Percentiles rank a stretch among this genome's conserved stretches.
Conservation (phyloP, 2,888 invertebrate genomes). For the Terebella lapidaria region DNA sequence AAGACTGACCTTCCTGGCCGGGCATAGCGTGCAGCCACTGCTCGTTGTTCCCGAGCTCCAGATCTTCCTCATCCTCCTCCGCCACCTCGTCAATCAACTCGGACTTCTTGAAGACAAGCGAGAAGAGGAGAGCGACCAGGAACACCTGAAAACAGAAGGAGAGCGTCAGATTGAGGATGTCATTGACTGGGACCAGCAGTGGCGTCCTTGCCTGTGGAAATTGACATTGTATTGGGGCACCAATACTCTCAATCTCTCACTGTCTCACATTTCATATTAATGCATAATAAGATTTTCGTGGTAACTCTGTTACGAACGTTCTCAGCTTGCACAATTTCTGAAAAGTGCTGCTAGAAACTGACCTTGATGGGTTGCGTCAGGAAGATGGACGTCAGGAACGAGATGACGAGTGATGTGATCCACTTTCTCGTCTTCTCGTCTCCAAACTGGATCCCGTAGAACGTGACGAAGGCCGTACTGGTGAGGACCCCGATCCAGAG, state of each 20-base stretch:
- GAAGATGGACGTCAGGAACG: slow-evolving; percentile 55
- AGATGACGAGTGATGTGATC: slow-evolving; percentile 55
- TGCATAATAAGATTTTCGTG: no score
- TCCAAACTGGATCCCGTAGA: slow-evolving; percentile 55
- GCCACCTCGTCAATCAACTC: slow-evolving; percentile 42
- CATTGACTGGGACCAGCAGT: no score
- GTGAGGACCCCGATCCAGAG: slow-evolving; percentile 46
- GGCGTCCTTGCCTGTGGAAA: no score
- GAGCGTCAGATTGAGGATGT: neutral
- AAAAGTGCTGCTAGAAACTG: no score
- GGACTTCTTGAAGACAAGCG: slow-evolving; percentile 45
- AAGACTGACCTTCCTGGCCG: no score
- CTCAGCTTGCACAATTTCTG: no score
- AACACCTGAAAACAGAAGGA: slow-evolving; percentile 42
- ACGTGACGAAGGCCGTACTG: slow-evolving; percentile 53
- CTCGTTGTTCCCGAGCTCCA: slow-evolving; percentile 35
- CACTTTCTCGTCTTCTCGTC: slow-evolving; percentile 55
- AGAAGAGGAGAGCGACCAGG: slow-evolving; percentile 48
- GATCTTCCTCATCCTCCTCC: slow-evolving; percentile 42
- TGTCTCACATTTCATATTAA: neutral
- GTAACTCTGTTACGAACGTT: no score
- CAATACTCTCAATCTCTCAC: neutral
- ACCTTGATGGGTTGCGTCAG: slow-evolving; percentile 57
- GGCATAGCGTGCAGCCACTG: slow-evolving; percentile 50
- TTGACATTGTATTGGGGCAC: no score